These are phyloP conservation scores for Pangasianodon hypophthalmus DNA, from an alignment of 2,113 vertebrate genomes.

Conservation along the genomic window DNA sequence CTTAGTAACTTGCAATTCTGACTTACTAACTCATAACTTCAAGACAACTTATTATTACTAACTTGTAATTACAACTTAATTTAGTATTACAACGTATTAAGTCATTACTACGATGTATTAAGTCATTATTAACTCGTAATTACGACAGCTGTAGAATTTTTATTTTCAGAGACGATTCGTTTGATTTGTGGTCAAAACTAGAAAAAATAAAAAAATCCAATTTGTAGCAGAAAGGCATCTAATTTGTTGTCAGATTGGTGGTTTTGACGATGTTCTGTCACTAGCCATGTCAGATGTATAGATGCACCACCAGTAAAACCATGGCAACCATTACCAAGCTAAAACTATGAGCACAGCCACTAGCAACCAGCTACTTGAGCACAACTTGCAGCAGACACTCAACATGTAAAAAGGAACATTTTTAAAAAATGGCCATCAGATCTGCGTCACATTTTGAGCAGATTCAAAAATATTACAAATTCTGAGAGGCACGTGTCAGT, in stretches of 20 bases:
- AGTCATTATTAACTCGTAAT: neutral
- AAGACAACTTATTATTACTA: neutral
- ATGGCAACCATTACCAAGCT: neutral
- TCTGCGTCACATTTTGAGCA: neutral
- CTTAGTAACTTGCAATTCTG: no score
- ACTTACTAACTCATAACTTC: neutral
- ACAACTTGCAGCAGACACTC: neutral
- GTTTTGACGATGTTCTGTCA: no score
- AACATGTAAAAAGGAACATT: neutral
- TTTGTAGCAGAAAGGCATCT: no score
- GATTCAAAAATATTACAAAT: no score
- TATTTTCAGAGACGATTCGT: no score
- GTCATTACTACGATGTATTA: neutral
- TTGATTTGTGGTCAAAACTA: no score
- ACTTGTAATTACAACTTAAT: no score
- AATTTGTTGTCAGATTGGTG: no score
- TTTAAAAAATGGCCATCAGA: neutral
- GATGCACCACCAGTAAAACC: neutral
- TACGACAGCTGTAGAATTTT: no score
- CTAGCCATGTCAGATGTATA: no score
- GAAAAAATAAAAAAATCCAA: no score
- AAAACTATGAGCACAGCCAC: neutral
- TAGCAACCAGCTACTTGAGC: neutral
- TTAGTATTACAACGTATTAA: no score
- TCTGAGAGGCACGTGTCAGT: neutral